Evolutionary conservation across 2,113 vertebrate species (phyloP).

Genomic region (Triplophysa dalaica): DNA sequence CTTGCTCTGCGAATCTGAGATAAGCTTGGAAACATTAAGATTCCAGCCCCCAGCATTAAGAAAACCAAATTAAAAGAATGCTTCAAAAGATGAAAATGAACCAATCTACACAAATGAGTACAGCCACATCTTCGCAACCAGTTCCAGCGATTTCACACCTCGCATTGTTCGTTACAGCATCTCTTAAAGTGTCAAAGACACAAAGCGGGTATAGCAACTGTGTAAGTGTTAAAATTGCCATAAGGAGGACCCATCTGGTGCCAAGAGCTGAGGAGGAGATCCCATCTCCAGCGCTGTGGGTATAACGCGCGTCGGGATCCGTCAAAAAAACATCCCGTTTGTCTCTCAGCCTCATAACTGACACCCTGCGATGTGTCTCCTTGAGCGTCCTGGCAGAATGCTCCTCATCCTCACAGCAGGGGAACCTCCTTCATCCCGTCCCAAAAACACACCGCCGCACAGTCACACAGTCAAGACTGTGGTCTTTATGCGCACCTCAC

Average conservation of each 20-base stretch:
- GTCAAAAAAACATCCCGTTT: constrained; percentile 39
- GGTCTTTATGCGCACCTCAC: constrained; percentile 26
- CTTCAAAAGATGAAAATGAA: constrained; percentile 1
- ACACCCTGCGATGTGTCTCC: constrained; percentile 45
- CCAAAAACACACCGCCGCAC: constrained; percentile 62
- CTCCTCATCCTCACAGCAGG: constrained; percentile 63
- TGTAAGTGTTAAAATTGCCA: constrained; percentile 63
- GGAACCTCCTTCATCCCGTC: constrained; percentile 64
- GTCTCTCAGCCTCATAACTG: constrained; percentile 58
- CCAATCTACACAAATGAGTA: constrained; percentile 21
- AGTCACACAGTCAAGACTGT: constrained; percentile 59
- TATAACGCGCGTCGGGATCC: constrained; percentile 64
- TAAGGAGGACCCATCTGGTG: constrained; percentile 75
- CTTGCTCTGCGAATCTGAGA: constrained; percentile 1
- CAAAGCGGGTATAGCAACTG: constrained; percentile 49
- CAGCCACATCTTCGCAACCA: constrained; percentile 44
- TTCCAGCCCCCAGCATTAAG: not conserved
- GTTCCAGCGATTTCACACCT: constrained; percentile 57
- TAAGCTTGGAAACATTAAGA: constrained; percentile 1
- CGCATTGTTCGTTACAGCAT: constrained; percentile 53
- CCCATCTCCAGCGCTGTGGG: constrained; percentile 51
- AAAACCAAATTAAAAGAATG: not conserved
- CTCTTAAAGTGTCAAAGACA: constrained; percentile 56
- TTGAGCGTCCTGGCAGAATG: constrained; percentile 36
- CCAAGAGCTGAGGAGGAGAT: constrained; percentile 51